These are phyloP conservation scores for Notodonta dromedarius DNA, from an alignment of 2,888 invertebrate genomes.

Conservation along the genomic window DNA sequence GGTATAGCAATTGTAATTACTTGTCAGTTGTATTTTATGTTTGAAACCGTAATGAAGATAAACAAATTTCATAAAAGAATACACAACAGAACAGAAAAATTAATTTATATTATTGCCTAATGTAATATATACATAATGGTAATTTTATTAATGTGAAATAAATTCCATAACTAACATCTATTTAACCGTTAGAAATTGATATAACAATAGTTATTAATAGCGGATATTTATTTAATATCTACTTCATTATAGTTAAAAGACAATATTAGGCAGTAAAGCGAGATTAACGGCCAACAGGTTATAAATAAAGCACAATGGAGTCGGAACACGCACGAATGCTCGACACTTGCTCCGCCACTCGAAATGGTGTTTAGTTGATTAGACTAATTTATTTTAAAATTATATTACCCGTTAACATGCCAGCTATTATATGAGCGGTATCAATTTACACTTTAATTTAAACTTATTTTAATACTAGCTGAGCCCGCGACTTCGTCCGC, in stretches of 20 bases:
- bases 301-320: conserved; percentile 20
- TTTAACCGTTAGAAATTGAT: not conserved
- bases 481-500: too few species aligned
- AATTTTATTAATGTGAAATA: too few species aligned
- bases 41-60: too few species aligned
- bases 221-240: not conserved
- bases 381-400: not conserved
- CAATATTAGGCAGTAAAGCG: conserved; percentile 8
- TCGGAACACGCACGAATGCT: conserved; percentile 3
- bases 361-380: not conserved
- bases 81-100: too few species aligned
- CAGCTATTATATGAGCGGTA: not conserved
- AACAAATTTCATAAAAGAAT: too few species aligned
- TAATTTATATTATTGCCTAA: too few species aligned
- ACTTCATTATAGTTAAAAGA: conserved; percentile 9
- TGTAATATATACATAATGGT: too few species aligned
- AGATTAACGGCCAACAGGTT: conserved; percentile 13
- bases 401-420: not conserved
- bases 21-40: too few species aligned
- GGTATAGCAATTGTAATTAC: too few species aligned
- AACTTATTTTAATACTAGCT: not conserved
- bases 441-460: not conserved
- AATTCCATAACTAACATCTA: too few species aligned
- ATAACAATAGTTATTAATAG: not conserved
- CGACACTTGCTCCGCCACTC: conserved; percentile 3